Base-by-base conservation (phyloP, 2,797 vertebrate genomes). In the Takifugu ocellatus region DNA sequence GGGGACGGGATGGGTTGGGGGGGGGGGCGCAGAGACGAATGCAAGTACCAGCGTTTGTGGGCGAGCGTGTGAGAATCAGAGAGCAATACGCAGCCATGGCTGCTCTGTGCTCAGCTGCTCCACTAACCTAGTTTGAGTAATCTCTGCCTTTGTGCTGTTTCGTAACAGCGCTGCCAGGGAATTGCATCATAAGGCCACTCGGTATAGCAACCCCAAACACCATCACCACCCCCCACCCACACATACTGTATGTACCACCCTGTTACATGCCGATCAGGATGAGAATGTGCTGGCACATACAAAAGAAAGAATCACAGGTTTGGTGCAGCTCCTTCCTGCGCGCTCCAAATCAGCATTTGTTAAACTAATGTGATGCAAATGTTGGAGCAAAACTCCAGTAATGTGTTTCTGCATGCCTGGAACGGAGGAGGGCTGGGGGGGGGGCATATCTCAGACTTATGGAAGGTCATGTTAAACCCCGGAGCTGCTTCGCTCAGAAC, bases 71-170 rank as follows among this genome's bases (percentile, higher is more conserved):
- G 61, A 52, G 65, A 57, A 43, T 70, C 56, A 69, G 50, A 75
- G 75, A 69, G 75, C 43, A 59, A 69, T 73, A 64, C 51, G 47
- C 75, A 68, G 62, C 69, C 82, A 74, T 71, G 61, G 70, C 68
- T 66, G 52, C 59, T 79, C 74, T 73, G 72, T 68, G 70, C 75
- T 66, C 56, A 1, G 59, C 82, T 89, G 88, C 71, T 91, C 90
- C 70, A 92, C 87, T 91, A 91, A 91, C 90, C 90, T 86, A 90
- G 86, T 91, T 91, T 84, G 72, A 79, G 84, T 91, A 90, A 93
- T 90, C 88, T 89, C 87, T 85, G 77, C 85, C 80, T 86, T 84
- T 74, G 82, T 77, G 73, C 81, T 83, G 87, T 91, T 91, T 92
- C 85, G 89, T 91, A 91, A 91, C 78, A 86, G 47, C 21, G 54